Base-by-base conservation (phyloP, 1,140 invertebrate genomes). In the Eumaeus atala region DNA sequence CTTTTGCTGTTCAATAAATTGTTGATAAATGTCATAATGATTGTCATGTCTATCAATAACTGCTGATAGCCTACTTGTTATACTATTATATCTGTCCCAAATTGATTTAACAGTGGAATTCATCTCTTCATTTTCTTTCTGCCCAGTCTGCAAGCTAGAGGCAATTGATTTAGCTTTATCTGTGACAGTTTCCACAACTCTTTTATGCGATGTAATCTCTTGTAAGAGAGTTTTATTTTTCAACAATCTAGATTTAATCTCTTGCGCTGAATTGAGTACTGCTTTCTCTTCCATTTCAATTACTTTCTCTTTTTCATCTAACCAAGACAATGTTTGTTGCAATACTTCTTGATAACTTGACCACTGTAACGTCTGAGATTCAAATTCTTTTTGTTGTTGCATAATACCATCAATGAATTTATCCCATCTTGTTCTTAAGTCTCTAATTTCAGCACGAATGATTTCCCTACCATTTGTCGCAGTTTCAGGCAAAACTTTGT, bases 401-500 rank as follows among this genome's bases (percentile, higher is more conserved):
- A 91, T 89, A 51, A 97, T 93, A 57, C 91, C 91, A 77, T 94
- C 94, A 51, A 94, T 92, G 0, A 97, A 82, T 72, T 91, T 91
- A 62, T 98, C 96, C 95, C 95, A 97, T 72, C 94, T 89, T 71
- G 95, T 95, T 73, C 93, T 90, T 51, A 93, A 89, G 16, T 89
- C 89, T 76, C 94, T 90, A 58, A 98, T 84, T 67, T 97, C 93
- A 61, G 94, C 91, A 9, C 97, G 89, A 37, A 98, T 93, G 35
- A 91, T 92, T 80, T 98, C 97, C 56, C 97, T 90, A 9, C 97
- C 97, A 68, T 92, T 90, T 18, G 96, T 93, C 3, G 96, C 95
- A 4, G 97, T 98, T 79, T 97, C 95, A 0, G 96, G 95, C 59
- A 96, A 92, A 18, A 98, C 91, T 76, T 94, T 93, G 71, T 98